Percentiles rank a stretch among this genome's conserved stretches.
Evolutionary conservation across 2,797 vertebrate species (phyloP).

Genomic region (Lepidocolaptes lacrymiger): DNA sequence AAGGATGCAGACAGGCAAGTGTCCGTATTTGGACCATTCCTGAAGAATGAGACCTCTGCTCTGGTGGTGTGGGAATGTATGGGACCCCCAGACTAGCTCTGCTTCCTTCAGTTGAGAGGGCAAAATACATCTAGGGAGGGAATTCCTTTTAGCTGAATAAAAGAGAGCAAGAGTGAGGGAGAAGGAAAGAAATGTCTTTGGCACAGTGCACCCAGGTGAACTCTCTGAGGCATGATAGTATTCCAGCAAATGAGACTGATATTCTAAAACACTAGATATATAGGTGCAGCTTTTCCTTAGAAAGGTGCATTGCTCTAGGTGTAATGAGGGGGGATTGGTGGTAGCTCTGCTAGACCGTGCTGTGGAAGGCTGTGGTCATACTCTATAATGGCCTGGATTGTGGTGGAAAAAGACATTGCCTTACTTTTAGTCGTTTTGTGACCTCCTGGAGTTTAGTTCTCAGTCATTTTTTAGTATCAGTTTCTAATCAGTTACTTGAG

Average conservation of each 20-base stretch:
- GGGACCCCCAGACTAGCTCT: background rate
- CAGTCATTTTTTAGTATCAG: slow-evolving; percentile 29
- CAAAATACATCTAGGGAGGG: background rate
- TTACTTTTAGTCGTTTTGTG: slow-evolving; percentile 1
- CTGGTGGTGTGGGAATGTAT: background rate
- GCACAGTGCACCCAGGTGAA: background rate
- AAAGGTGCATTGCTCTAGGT: background rate
- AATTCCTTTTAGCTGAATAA: background rate
- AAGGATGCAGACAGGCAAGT: background rate
- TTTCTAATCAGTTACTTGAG: slow-evolving; percentile 51
- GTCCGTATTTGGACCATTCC: background rate
- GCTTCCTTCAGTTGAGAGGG: background rate
- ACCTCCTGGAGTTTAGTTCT: background rate
- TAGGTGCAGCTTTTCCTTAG: background rate
- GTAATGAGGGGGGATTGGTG: background rate
- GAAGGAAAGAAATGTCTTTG: background rate
- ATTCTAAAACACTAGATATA: background rate
- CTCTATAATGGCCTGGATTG: background rate
- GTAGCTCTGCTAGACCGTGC: background rate
- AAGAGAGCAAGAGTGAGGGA: background rate
- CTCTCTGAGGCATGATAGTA: background rate
- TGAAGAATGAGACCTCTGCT: background rate
- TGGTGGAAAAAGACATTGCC: background rate
- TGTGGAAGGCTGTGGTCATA: background rate
- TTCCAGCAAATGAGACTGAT: background rate